Evolutionary conservation across 2,888 invertebrate genomes (phyloP), one percentile per base, ranked within the genome.

Genomic region (Drosophila algonquin): DNA sequence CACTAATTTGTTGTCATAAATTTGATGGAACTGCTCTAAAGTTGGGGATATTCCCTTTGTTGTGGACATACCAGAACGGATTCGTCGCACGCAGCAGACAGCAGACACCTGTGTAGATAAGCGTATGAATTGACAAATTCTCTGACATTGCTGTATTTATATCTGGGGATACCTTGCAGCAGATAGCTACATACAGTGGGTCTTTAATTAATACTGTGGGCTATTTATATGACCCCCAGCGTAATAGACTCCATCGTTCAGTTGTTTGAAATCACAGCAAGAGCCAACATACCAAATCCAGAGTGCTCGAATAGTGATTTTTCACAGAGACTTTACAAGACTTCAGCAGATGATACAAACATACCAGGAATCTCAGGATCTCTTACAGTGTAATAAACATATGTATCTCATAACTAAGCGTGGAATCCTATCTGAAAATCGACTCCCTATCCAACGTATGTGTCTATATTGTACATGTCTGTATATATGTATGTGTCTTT

Each of bases 1-100:
- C 46, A 70, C 68, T 72, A 80, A 84, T 84, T 84, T 73, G 60
- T 67, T 53, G 56, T 59, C 75, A 82, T 82, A 61, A 70, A 73
- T 73, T 80, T 85, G 74, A 73, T 80, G 68, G 71, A 76, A 65
- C 57, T 62, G 54, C 60, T 56, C 48, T 71, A 69, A 69, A 55
- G 30, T 64, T 48, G 44, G 24, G 35, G 21, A 21, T 3, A 51
- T 55, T 16, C 24, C 21, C 45, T 57, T 57, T 59, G 48, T 65
- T 46, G 21, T 55, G 3, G 6, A 14, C 14, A 44, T 30, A 55
- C 46, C 45, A 1, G 4, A 44, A n/a, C 4, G 18, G 18, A 57
- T 58, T 65, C 30, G 44, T 63, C 45, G 12, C 3, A 44, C 48
- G 9, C 46, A 48, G 8, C 46, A 48, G 8, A 55, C 18, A 12